Percentiles rank a stretch among this genome's conserved stretches.
phyloP scores from a whole-genome alignment of 2,797 vertebrate species.

The Paramormyrops hopkinsi region DNA sequence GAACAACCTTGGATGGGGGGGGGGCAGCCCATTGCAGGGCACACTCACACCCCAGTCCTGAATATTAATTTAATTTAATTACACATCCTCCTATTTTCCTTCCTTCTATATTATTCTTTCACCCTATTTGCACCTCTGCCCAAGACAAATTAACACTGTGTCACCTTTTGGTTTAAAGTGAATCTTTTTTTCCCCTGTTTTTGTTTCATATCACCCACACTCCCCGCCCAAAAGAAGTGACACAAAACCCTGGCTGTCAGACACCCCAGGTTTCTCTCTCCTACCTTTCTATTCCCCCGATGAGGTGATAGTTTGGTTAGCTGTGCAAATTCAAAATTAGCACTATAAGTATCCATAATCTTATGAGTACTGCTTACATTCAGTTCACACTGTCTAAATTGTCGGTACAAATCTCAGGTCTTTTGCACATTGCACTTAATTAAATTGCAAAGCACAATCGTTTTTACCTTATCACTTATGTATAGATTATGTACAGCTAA shows the following conservation, averaged over 20 bases:
- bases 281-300: neutral
- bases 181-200: neutral
- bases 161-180: neutral
- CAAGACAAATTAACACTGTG: neutral
- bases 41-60: neutral
- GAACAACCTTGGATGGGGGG: neutral
- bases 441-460: neutral
- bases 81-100: neutral
- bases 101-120: neutral
- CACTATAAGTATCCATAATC: too few relatives aligned
- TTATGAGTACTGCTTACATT: too few relatives aligned
- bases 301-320: neutral
- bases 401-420: too few relatives aligned
- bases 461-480: neutral
- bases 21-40: too few relatives aligned
- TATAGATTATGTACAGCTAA: neutral
- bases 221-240: neutral
- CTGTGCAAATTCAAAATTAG: neutral
- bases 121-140: neutral
- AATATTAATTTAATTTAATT: neutral
- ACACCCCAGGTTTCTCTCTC: neutral
- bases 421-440: neutral
- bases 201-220: neutral
- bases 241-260: neutral
- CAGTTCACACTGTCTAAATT: too few relatives aligned